Conservation (phyloP, 1,140 invertebrate genomes). For the Tetragonula clypearis region DNA sequence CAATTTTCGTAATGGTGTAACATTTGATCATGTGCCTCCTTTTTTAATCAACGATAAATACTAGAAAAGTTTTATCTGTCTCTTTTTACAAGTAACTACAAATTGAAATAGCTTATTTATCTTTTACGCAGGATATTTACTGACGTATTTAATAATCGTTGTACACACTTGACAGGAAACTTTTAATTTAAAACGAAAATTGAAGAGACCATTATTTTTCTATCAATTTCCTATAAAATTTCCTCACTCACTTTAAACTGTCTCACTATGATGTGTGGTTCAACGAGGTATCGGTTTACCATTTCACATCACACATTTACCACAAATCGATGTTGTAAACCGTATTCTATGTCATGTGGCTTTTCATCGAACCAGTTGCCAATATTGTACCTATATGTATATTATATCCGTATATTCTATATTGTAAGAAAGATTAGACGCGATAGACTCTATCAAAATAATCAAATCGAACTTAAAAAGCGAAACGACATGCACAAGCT, state of each 20-base stretch:
- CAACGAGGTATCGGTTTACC: background rate
- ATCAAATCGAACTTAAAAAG: background rate
- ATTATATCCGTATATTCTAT: background rate
- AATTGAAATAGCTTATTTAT: background rate
- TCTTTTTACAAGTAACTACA: background rate
- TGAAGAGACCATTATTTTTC: background rate
- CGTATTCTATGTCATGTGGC: background rate
- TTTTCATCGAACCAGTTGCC: background rate
- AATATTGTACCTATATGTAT: background rate
- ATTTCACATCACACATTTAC: background rate
- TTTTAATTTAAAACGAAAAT: background rate
- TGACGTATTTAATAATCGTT: background rate
- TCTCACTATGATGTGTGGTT: background rate
- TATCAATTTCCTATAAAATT: background rate
- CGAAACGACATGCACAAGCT: background rate
- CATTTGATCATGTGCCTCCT: background rate
- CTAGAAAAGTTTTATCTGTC: background rate
- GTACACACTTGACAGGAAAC: background rate
- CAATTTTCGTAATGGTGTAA: background rate
- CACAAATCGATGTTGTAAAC: background rate
- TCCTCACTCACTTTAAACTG: background rate
- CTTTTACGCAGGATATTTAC: background rate
- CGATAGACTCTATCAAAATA: background rate
- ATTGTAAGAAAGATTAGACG: background rate
- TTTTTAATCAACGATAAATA: background rate